Base-by-base conservation (phyloP, 23 tunicate genomes). In the Trididemnum miniatum region DNA sequence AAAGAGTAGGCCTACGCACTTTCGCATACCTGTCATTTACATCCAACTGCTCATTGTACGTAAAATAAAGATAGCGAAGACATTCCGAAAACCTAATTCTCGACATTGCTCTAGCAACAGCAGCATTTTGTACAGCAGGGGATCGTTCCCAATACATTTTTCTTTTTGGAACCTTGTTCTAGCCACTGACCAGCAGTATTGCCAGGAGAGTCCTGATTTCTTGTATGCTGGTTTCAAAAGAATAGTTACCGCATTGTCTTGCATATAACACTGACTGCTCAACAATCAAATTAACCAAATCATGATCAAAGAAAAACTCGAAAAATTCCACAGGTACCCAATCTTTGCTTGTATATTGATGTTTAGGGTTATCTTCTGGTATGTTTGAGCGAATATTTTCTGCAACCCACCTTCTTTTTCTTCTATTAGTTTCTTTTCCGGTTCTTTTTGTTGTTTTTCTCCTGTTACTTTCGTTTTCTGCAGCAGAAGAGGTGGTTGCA, bases 1-100 rank as follows among this genome's bases (percentile, higher is more conserved):
- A 63, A 22, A 18, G 28, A n/a, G n/a, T n/a, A n/a, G n/a, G n/a
- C 28, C 25, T n/a, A 7, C 69, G 25, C 28, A 63, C 69, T n/a
- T 63, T 63, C 18, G 69, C 69, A n/a, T 63, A 63, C 27, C 69
- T 22, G n/a, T 63, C 69, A 63, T 25, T 63, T 63, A 25, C 69
- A n/a, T 63, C 69, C 22, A 63, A 24, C n/a, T 63, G 5, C 28
- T 63, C 27, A 24, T 63, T 63, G 69, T 63, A n/a, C n/a, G 69
- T 25, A 20, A 63, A 24, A n/a, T 63, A 25, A 22, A 63, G 69
- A 24, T 15, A n/a, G 25, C 69, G 69, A 5, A 63, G 28, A 24
- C 69, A 63, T 24, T 9, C 18, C n/a, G n/a, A 49, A 49, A 49
- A 49, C 18, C 57, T 49, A 18, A 9, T 49, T 18, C 57, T 49